Conservation (phyloP, 2,888 invertebrate genomes). For the Rhaphigaster nebulosa region DNA sequence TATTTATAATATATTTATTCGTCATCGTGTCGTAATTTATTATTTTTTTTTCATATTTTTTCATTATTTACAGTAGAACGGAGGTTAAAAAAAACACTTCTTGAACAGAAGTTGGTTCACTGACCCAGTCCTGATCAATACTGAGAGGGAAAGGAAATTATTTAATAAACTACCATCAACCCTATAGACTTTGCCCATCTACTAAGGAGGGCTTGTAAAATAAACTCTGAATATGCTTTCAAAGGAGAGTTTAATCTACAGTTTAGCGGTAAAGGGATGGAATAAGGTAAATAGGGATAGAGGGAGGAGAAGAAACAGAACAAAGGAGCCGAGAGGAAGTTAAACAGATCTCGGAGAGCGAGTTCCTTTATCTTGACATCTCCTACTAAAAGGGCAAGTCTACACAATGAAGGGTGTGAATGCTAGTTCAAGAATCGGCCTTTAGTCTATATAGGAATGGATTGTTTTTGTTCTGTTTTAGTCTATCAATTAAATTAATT, state of each 20-base stretch:
- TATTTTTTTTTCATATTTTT: too few species aligned
- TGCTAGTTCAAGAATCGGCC: not conserved
- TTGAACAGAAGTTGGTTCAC: not conserved
- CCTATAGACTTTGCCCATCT: not conserved
- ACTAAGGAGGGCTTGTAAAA: not conserved
- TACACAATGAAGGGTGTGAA: not conserved
- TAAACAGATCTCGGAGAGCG: slow-evolving; percentile 2
- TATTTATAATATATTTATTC: too few species aligned
- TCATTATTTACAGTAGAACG: too few species aligned
- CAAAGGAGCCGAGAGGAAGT: not conserved
- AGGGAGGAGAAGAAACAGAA: slow-evolving; percentile 7
- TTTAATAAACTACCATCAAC: not conserved
- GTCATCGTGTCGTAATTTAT: too few species aligned
- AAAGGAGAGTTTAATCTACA: slow-evolving; percentile 25
- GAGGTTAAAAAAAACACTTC: not conserved
- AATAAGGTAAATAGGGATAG: slow-evolving; percentile 31
- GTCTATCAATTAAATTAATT: not conserved
- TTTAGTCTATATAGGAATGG: not conserved
- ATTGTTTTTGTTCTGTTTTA: not conserved
- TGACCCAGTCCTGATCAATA: not conserved
- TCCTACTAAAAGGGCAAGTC: not conserved
- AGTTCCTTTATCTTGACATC: not conserved
- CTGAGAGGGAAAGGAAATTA: not conserved
- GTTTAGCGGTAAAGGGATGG: slow-evolving; percentile 12
- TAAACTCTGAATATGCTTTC: not conserved